Evolutionary conservation across 2,888 invertebrate species (phyloP), one percentile per base, ranked within the genome.

Genomic region (Phaedon cochleariae): DNA sequence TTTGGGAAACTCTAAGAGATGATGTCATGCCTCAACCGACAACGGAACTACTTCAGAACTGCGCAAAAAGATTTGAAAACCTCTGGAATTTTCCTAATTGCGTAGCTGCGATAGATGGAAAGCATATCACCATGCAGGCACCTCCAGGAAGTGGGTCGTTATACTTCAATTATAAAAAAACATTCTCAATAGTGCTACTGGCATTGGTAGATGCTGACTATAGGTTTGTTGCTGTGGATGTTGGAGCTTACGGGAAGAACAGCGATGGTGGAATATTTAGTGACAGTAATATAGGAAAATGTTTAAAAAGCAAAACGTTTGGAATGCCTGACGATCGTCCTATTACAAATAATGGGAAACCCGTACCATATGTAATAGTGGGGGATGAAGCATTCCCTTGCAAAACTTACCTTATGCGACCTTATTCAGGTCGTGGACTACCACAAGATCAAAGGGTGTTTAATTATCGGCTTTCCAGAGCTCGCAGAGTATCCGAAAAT

Each of bases 241-340:
- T 78, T 59, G 78, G 75, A 17, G 68, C 73, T 26, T 73, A 74
- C 59, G 76, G 77, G 6, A 76, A 69, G 65, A 74, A 74, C 51
- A 76, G 76, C 60, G 77, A 78, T 66, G 74, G 74, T 29, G 74
- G 75, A 21, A 74, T 78, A 53, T 76, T 77, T 64, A 57, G 55
- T 34, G 34, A 34, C 6, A 10, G 10, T 29, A 69, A 64, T 21
- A 58, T 77, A 54, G 76, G 73, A 58, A 73, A 65, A 68, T 52
- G 21, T 48, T 52, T 71, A 54, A 58, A 61, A 41, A 65, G 59
- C 21, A 54, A 58, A 60, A 71, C 60, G 10, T 55, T 73, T 49
- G 54, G 62, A 26, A 64, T 71, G 51, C 71, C 71, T 31, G 57
- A 59, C 9, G 64, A 69, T 64, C 41, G 52, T 9, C 29, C 55